Base-by-base conservation (phyloP, 2,797 vertebrate species). In the Erethizon dorsatum region DNA sequence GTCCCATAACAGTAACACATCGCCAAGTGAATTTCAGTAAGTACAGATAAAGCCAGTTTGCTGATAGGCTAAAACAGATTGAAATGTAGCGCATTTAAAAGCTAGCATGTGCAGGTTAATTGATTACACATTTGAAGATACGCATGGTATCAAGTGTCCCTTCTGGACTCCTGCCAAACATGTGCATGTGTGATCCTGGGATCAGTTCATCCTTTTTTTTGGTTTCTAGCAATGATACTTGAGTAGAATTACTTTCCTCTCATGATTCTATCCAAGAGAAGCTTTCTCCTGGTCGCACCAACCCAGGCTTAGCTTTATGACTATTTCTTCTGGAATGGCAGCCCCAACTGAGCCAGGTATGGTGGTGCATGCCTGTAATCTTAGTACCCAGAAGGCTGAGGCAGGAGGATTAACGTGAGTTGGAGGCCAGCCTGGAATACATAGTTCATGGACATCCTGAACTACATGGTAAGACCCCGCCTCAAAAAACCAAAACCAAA, bases 21-120 rank as follows among this genome's bases (percentile, higher is more conserved):
- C 73, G 57, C 61, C 33, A 50, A 90, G 11, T 86, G 56, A 89
- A 88, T 92, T 73, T 96, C 80, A 93, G 80, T 54, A 94, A 78
- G 73, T 18, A 63, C 56, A 28, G 24, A 73, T 83, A 63, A 94
- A 94, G 83, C 59, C 75, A 89, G 95, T 65, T 85, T 63, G 71
- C 18, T 37, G 37, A 94, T 2, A 92, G 50, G 59, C 50, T 95
- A 50, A 93, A 50, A 61, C 69, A 83, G 56, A 77, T 91, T 61
- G 90, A 59, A 92, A 91, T 59, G 17, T 6, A 84, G 0, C 94
- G 22, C 67, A 96, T 79, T 89, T 84, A 28, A 93, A 94, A 96
- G 52, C 63, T 54, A 65, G 0, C 2, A 71, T 33, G 47, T 54
- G 22, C 33, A 92, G 92, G 87, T 93, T 52, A 92, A 63, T 12